Percentiles rank a stretch among this genome's conserved stretches.
Conservation (phyloP, 2,888 invertebrate species). For the Harpalus rubripes region DNA sequence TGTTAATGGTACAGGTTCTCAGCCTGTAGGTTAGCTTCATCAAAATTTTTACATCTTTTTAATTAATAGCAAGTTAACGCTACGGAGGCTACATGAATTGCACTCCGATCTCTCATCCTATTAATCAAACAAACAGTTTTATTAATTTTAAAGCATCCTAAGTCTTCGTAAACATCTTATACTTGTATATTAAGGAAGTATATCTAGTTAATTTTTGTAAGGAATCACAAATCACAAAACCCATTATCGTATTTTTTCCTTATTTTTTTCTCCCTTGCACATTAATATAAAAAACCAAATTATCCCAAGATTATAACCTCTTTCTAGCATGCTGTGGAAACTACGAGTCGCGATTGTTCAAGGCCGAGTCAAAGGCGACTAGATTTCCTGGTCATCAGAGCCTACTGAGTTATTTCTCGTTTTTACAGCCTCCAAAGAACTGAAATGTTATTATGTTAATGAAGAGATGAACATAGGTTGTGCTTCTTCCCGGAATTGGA, state of each 20-base stretch:
- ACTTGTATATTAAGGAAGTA: not conserved
- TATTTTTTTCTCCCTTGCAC: constrained; percentile 22
- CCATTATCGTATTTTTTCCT: constrained; percentile 23
- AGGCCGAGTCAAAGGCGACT: constrained; percentile 45
- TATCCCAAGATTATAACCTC: constrained; percentile 14
- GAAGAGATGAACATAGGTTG: constrained; percentile 7
- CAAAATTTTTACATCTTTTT: too few species aligned
- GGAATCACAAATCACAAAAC: constrained; percentile 6
- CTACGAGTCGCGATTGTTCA: constrained; percentile 44
- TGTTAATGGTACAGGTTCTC: too few species aligned
- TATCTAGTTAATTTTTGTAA: not conserved
- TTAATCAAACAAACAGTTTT: too few species aligned
- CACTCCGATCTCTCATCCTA: too few species aligned
- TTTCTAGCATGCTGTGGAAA: constrained; percentile 19
- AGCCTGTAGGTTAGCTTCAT: too few species aligned
- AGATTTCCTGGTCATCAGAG: constrained; percentile 54
- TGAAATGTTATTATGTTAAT: constrained; percentile 25
- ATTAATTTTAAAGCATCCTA: too few species aligned
- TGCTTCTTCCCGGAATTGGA: constrained; percentile 18
- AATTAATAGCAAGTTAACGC: too few species aligned
- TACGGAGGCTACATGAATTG: too few species aligned
- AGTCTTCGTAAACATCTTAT: not conserved
- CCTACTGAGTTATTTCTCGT: constrained; percentile 24
- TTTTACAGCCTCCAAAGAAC: not conserved
- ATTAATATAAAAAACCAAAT: constrained; percentile 32